A percentile compares a stretch with the other conserved stretches of the same genome.
These are phyloP conservation scores for Mactromeris polynyma DNA, from an alignment of 2,888 invertebrate genomes.

Conservation along the genomic window DNA sequence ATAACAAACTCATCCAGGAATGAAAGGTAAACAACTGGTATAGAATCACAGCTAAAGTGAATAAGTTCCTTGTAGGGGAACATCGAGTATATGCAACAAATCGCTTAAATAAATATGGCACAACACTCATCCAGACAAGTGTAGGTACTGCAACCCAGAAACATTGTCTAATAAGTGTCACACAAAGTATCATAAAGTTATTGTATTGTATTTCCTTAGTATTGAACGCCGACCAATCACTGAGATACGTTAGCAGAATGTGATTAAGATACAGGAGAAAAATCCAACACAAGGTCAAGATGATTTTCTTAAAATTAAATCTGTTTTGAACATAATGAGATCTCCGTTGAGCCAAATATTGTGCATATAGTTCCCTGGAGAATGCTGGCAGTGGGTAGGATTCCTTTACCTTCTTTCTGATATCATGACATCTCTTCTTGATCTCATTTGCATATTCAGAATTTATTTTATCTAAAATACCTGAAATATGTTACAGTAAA, in stretches of 20 bases:
- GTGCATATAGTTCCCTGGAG: background rate
- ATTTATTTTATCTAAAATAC: constrained; percentile 6
- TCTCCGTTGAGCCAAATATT: background rate
- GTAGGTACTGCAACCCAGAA: background rate
- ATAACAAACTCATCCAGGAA: background rate
- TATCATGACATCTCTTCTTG: constrained; percentile 26
- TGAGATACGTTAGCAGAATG: background rate
- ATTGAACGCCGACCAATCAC: background rate
- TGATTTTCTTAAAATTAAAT: too few species aligned
- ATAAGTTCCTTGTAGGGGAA: background rate
- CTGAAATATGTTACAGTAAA: too few species aligned
- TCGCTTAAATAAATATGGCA: background rate
- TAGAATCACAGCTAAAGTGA: background rate
- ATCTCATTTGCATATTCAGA: background rate
- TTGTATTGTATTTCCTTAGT: background rate
- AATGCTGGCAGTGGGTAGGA: constrained; percentile 12
- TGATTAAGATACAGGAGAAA: background rate
- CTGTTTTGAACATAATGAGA: too few species aligned
- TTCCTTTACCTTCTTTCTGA: background rate
- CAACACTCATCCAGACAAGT: background rate
- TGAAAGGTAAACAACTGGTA: background rate
- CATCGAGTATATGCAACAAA: background rate
- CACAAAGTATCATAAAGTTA: too few species aligned
- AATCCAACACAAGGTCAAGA: background rate
- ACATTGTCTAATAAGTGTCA: background rate